Evolutionary conservation across 2,113 vertebrate genomes (phyloP).

Genomic region (Cololabis saira): DNA sequence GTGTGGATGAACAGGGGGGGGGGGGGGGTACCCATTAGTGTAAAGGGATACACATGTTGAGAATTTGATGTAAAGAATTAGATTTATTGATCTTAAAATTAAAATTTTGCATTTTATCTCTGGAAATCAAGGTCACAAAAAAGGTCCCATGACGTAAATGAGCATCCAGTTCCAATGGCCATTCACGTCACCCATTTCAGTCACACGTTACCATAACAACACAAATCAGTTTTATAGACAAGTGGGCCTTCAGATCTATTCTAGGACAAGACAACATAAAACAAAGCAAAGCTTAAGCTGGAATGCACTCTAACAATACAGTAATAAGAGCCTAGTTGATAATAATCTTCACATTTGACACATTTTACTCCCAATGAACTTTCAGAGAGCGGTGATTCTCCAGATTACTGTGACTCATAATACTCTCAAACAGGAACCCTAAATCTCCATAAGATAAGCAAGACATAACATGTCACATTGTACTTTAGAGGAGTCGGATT

Average conservation of each 20-base stretch:
- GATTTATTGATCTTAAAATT: slow-evolving; percentile 28
- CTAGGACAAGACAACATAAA: background rate
- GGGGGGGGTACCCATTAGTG: slow-evolving; percentile 13
- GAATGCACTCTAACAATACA: no score
- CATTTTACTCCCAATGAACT: background rate
- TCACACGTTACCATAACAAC: background rate
- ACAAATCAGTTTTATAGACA: background rate
- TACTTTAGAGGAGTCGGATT: slow-evolving; percentile 1
- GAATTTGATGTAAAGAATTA: slow-evolving; percentile 9
- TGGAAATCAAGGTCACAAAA: slow-evolving; percentile 6
- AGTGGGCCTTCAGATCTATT: background rate
- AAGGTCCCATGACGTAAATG: slow-evolving; percentile 1
- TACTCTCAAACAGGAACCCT: background rate
- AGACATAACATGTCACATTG: slow-evolving; percentile 1
- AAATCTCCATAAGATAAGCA: background rate
- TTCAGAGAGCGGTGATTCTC: background rate
- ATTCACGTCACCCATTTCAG: slow-evolving; percentile 1
- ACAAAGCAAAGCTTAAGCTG: background rate
- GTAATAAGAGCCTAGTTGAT: no score
- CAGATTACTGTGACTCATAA: background rate
- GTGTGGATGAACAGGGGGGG: slow-evolving; percentile 4
- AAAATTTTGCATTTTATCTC: slow-evolving; percentile 13
- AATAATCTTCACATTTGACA: no score
- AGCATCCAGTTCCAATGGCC: background rate
- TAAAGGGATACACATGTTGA: slow-evolving; percentile 44